A percentile compares a stretch with the other conserved stretches of the same genome.
Evolutionary conservation across 2,888 invertebrate species (phyloP).

Genomic region (Synergus itoensis): DNA sequence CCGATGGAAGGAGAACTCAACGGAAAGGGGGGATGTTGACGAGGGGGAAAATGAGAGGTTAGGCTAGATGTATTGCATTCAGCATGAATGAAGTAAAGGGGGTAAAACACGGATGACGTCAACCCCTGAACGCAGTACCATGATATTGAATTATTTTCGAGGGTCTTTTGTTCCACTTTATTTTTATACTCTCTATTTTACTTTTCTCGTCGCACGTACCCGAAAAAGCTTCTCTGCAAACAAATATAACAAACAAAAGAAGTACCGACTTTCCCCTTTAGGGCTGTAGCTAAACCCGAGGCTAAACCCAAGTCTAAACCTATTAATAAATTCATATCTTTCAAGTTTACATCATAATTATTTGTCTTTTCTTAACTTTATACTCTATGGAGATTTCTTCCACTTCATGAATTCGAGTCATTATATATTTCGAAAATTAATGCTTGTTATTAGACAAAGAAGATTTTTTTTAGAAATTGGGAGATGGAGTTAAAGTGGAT

Average conservation of each 20-base stretch:
- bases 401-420: neutral
- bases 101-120: slow-evolving; percentile 55
- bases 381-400: neutral
- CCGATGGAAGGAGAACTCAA: slow-evolving; percentile 38
- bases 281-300: neutral
- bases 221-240: neutral
- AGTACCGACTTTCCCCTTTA: neutral
- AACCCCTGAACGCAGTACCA: slow-evolving; percentile 46
- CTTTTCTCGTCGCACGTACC: neutral
- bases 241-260: neutral
- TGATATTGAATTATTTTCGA: slow-evolving; percentile 59
- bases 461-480: neutral
- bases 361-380: too few relatives aligned
- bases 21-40: slow-evolving; percentile 39
- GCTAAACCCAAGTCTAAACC: neutral
- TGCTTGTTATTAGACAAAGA: neutral
- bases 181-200: slow-evolving; percentile 56
- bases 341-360: neutral
- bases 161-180: slow-evolving; percentile 64
- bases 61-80: slow-evolving; percentile 57
- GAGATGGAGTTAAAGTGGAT: neutral
- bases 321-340: neutral
- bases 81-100: slow-evolving; percentile 55
- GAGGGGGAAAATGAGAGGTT: slow-evolving; percentile 43
- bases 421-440: neutral